phyloP scores from a whole-genome alignment of 2,797 vertebrate species.

The Rhabdomys pumilio region DNA sequence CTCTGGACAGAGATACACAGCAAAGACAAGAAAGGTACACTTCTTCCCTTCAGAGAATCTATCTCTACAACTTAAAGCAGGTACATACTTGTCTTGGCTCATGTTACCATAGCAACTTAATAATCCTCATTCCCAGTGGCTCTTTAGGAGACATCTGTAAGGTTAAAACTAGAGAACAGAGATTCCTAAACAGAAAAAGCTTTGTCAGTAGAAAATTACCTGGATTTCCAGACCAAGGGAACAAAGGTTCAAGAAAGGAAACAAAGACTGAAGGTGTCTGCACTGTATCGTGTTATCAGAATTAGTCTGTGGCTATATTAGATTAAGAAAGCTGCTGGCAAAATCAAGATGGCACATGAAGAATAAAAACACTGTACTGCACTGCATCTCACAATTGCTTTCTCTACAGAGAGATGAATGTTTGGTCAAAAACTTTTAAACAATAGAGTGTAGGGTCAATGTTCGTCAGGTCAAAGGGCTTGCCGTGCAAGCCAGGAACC shows the following conservation, averaged over 20 bases:
- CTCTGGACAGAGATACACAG: background rate
- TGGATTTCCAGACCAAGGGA: slow-evolving; percentile 54
- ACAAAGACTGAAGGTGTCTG: background rate
- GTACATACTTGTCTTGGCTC: slow-evolving; percentile 62
- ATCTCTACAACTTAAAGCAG: slow-evolving; percentile 68
- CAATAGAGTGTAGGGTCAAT: background rate
- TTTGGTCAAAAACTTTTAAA: slow-evolving; percentile 31
- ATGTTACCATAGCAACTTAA: slow-evolving; percentile 78
- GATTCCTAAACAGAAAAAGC: slow-evolving; percentile 46
- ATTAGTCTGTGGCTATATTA: background rate
- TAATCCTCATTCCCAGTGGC: slow-evolving; percentile 52
- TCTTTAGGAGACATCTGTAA: slow-evolving; percentile 62
- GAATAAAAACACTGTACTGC: background rate
- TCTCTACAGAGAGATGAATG: background rate
- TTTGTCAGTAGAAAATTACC: slow-evolving; percentile 51
- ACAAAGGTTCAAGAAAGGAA: background rate
- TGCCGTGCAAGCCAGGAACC: background rate
- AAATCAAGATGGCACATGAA: background rate
- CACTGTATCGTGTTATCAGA: slow-evolving; percentile 6
- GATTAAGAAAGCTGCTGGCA: slow-evolving; percentile 23
- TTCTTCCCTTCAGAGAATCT: slow-evolving; percentile 49
- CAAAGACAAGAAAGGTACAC: slow-evolving; percentile 12
- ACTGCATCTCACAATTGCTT: background rate
- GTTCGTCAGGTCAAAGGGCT: background rate
- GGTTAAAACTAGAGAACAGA: slow-evolving; percentile 64